Base-by-base conservation (phyloP, 2,113 vertebrate species). In the Lamprotornis superbus region DNA sequence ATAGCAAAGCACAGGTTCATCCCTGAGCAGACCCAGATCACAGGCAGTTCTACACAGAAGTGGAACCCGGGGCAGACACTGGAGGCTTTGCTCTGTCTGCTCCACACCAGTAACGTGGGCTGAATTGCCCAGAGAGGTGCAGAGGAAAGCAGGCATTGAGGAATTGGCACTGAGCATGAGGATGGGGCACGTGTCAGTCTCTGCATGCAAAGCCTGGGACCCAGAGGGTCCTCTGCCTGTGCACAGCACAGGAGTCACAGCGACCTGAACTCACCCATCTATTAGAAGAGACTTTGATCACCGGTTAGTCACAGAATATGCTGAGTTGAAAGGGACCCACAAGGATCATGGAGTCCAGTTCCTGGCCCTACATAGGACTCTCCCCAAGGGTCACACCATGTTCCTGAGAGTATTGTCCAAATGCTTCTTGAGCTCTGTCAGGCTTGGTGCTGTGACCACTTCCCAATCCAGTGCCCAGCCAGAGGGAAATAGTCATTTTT, bases 191-290 rank as follows among this genome's bases (percentile, higher is more conserved):
- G 22, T 2, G 0, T 12, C 10, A 75, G n/a, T 5, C 30, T 46
- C 31, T 55, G 60, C 52, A 50, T 0, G 0, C 28, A 78, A 74
- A 75, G 14, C 33, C 52, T 49, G 12, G 19, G 57, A 89, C 35
- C 28, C 44, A 71, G 30, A 50, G 52, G 4, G 35, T 81, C 30
- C 52, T 63, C 65, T 78, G 70, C 30, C 61, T 76, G 30, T 0
- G 0, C 49, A 52, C 25, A 8, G 23, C 16, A 15, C 18, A 30
- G 15, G 16, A 70, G 33, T 20, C 77, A 77, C 28, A n/a, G 55
- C 0, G 0, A 67, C 25, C 22, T 25, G 27, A 87, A 91, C 75
- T 39, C 39, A 77, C 19, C 3, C 3, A 1, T 13, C 40, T 49
- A 9, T 65, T 33, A 57, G 16, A 69, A 80, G 17, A 80, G 30